Evolutionary conservation across 2,113 vertebrate genomes (phyloP), one percentile per base, ranked within the genome.

Genomic region (Chunga burmeisteri): DNA sequence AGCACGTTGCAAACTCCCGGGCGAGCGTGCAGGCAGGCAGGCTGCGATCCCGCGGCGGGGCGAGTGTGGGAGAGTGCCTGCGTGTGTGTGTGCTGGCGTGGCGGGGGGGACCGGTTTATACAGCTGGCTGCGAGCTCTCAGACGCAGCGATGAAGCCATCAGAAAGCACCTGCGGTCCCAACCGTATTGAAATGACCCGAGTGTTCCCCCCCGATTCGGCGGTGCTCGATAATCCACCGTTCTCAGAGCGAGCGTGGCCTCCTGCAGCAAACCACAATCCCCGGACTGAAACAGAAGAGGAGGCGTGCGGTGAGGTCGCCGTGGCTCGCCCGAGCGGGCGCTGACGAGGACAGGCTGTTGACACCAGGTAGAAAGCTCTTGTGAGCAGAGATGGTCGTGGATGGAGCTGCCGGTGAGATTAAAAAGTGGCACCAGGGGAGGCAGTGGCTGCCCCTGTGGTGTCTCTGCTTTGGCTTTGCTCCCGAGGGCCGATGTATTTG

Each of bases 141-240:
- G 89, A 93, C 73, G n/a, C 67, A 71, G 96, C 75, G 52, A 85
- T 15, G 34, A 93, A 47, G 86, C 96, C 89, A 40, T 93, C 97
- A 97, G 94, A 93, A 92, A 94, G 94, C 97, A 98, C 96, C 98
- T 97, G 97, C n/a, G 55, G 91, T 86, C 97, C 97, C 97, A 72
- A 42, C 93, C 62, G 88, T 74, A 91, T 96, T 81, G 95, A 86
- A 95, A 74, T 56, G 94, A 96, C 94, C 95, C 72, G n/a, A 90
- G 89, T 13, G 13, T 77, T 96, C 90, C 94, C 81, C 72, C 44
- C 71, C 15, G 2, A 13, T 25, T 36, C 34, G 21, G 50, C 21
- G 10, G 72, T 36, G 56, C 86, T 81, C 34, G 26, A 44, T 90
- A 95, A 97, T 40, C 91, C 62, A 4, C 66, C 68, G 86, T 9